These are phyloP conservation scores for Cichladusa arquata DNA, from an alignment of 2,113 vertebrate genomes.

Conservation along the genomic window DNA sequence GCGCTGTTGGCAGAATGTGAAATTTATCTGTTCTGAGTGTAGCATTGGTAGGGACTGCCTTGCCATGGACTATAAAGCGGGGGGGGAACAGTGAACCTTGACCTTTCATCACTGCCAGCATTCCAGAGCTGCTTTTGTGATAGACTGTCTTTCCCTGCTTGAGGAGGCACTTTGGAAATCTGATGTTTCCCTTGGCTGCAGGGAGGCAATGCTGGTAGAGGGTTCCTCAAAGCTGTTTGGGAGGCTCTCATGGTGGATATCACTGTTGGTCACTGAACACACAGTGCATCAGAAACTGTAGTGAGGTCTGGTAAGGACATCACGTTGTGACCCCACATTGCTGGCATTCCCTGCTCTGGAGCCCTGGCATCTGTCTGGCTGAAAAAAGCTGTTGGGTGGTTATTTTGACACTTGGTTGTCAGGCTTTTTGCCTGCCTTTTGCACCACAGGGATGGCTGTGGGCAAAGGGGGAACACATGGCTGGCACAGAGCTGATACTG, in stretches of 20 bases:
- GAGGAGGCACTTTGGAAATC: neutral
- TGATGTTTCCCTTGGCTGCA: neutral
- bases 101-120: neutral
- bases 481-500: neutral
- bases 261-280: neutral
- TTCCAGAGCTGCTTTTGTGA: neutral
- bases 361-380: neutral
- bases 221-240: neutral
- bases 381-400: neutral
- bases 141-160: neutral
- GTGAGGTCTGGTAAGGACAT: neutral
- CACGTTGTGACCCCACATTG: neutral
- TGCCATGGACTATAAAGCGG: neutral
- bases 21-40: neutral
- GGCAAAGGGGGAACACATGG: neutral
- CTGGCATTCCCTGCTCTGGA: neutral
- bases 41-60: neutral
- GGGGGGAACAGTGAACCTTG: neutral
- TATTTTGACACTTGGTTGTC: neutral
- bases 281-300: neutral
- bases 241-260: neutral
- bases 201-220: neutral
- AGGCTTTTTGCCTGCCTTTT: neutral
- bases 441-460: neutral
- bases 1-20: accelerated